Conservation (phyloP, 1,140 invertebrate species). For the Plutomurus gul region DNA sequence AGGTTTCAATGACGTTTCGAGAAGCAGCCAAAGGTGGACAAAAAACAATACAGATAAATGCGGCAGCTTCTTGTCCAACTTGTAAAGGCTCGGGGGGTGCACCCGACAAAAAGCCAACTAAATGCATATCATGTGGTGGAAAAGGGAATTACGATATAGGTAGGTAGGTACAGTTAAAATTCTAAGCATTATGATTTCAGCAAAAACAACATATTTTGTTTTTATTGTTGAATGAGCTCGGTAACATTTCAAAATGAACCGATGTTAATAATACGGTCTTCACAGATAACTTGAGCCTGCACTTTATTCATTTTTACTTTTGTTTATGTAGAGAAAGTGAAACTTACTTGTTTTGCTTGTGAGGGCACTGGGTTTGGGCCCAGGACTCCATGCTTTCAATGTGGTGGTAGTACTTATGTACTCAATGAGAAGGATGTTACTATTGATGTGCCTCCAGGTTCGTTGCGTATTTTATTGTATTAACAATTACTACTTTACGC, state of each 20-base stretch:
- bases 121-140: constrained; percentile 91
- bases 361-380: constrained; percentile 90
- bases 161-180: no score
- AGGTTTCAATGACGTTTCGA: constrained; percentile 86
- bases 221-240: no score
- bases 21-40: constrained; percentile 95
- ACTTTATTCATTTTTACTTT: no score
- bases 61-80: constrained; percentile 88
- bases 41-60: constrained; percentile 89
- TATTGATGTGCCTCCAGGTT: constrained; percentile 93
- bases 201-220: no score
- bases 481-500: no score
- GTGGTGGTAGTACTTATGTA: constrained; percentile 71
- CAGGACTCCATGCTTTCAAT: constrained; percentile 66
- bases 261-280: no score
- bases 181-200: no score
- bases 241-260: no score
- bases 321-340: no score
- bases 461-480: background rate
- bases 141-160: no score
- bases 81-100: constrained; percentile 84
- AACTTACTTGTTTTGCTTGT: constrained; percentile 91
- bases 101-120: constrained; percentile 81
- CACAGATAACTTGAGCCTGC: no score
- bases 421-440: constrained; percentile 86